These are phyloP conservation scores for Atta cephalotes DNA, from an alignment of 1,140 invertebrate genomes.

Conservation along the genomic window DNA sequence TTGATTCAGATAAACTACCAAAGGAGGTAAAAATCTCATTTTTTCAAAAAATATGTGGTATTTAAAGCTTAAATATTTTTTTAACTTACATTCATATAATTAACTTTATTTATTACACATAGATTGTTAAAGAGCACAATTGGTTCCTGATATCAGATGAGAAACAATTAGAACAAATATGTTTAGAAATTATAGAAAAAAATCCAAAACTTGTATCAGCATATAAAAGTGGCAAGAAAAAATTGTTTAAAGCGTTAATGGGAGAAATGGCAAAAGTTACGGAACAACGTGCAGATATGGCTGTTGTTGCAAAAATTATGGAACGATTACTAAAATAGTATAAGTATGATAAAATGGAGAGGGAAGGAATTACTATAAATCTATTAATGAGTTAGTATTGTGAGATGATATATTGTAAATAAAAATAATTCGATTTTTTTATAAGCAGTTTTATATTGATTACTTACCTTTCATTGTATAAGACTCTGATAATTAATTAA, in stretches of 20 bases:
- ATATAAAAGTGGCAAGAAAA: conserved; percentile 90
- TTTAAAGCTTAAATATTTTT: not conserved
- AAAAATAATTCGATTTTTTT: conserved; percentile 69
- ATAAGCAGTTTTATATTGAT: conserved; percentile 79
- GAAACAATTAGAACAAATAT: conserved; percentile 88
- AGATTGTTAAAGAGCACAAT: conserved; percentile 89
- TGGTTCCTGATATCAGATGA: conserved; percentile 89
- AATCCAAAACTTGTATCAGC: conserved; percentile 90
- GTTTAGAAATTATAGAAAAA: conserved; percentile 88
- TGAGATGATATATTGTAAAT: conserved; percentile 58
- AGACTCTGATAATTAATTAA: not conserved
- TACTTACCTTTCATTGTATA: conserved; percentile 74
- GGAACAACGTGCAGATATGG: conserved; percentile 90
- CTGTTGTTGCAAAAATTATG: conserved; percentile 87
- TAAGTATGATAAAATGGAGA: not conserved
- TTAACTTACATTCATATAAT: conserved; percentile 34
- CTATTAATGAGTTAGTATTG: conserved; percentile 68
- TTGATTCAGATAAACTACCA: conserved; percentile 82
- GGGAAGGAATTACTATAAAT: not conserved
- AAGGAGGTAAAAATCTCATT: conserved; percentile 81
- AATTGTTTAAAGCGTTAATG: conserved; percentile 89
- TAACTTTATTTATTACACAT: conserved; percentile 67
- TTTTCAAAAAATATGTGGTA: conserved; percentile 29
- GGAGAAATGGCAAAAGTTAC: conserved; percentile 87
- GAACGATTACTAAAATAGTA: conserved; percentile 87